These are phyloP conservation scores for Macrosteles quadrilineatus DNA, from an alignment of 1,140 invertebrate species.

Conservation along the genomic window DNA sequence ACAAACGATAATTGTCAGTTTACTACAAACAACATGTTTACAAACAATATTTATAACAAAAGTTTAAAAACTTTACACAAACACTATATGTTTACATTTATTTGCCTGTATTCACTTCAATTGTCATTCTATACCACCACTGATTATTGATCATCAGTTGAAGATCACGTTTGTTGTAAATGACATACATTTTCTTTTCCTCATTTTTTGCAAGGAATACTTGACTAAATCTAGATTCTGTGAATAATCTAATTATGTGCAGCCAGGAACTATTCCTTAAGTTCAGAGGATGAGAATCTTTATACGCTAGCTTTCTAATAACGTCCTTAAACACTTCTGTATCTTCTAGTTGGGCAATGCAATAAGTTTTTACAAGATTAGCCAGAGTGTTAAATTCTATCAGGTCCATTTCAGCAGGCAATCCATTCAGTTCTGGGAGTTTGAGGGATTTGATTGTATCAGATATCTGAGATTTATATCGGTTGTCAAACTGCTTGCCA, in stretches of 20 bases:
- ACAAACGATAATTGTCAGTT: too few relatives aligned
- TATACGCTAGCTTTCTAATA: slow-evolving; percentile 31
- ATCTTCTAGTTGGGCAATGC: neutral
- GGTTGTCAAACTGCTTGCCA: neutral
- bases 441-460: neutral
- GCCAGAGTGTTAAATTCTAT: neutral
- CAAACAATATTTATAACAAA: too few relatives aligned
- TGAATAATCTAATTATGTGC: slow-evolving; percentile 30
- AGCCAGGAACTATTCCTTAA: slow-evolving; percentile 31
- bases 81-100: too few relatives aligned
- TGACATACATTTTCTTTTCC: neutral
- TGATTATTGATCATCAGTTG: slow-evolving; percentile 7
- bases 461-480: slow-evolving; percentile 12
- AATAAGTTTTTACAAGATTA: neutral
- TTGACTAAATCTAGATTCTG: slow-evolving; percentile 15
- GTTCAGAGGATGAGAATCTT: slow-evolving; percentile 11
- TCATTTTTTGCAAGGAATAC: neutral
- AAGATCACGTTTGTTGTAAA: slow-evolving; percentile 27
- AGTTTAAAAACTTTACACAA: too few relatives aligned
- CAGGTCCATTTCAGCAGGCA: slow-evolving; percentile 1
- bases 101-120: too few relatives aligned
- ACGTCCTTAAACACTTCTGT: neutral
- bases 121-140: too few relatives aligned
- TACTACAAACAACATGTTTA: too few relatives aligned
- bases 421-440: neutral